Percentiles rank a stretch among this genome's conserved stretches.
phyloP scores from a whole-genome alignment of 2,888 invertebrate genomes.

The Euzophera pinguis region DNA sequence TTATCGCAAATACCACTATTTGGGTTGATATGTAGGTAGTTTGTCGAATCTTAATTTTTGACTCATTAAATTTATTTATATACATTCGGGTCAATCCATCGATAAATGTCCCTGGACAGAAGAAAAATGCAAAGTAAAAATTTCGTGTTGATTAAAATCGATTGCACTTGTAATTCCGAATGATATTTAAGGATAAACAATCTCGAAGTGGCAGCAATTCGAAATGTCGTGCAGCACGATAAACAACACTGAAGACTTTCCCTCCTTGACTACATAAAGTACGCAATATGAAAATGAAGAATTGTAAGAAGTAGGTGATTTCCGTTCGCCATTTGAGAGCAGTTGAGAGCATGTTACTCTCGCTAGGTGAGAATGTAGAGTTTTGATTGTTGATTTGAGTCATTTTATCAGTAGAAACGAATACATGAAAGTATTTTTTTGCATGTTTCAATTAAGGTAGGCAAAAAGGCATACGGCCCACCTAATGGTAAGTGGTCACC shows the following conservation, averaged over 20 bases:
- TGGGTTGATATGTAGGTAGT: conserved; percentile 35
- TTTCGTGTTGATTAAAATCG: conserved; percentile 58
- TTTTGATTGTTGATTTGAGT: too few relatives aligned
- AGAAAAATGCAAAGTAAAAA: conserved; percentile 56
- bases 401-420: too few relatives aligned
- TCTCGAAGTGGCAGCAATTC: conserved; percentile 21
- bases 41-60: conserved; percentile 46
- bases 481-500: too few relatives aligned
- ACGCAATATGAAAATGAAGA: conserved; percentile 15
- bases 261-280: conserved; percentile 21
- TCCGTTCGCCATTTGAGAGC: too few relatives aligned
- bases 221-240: conserved; percentile 24
- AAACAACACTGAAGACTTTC: conserved; percentile 19
- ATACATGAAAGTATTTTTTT: too few relatives aligned
- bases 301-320: too few relatives aligned
- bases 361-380: too few relatives aligned
- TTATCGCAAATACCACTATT: conserved; percentile 34
- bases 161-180: conserved; percentile 47
- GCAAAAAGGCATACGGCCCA: too few relatives aligned
- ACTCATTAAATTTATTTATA: conserved; percentile 70
- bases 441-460: too few relatives aligned
- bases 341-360: too few relatives aligned
- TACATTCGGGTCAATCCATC: conserved; percentile 56
- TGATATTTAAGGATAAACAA: conserved; percentile 32
- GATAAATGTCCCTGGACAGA: conserved; percentile 52